phyloP scores from a whole-genome alignment of 2,113 vertebrate species.

The Phainopepla nitens region DNA sequence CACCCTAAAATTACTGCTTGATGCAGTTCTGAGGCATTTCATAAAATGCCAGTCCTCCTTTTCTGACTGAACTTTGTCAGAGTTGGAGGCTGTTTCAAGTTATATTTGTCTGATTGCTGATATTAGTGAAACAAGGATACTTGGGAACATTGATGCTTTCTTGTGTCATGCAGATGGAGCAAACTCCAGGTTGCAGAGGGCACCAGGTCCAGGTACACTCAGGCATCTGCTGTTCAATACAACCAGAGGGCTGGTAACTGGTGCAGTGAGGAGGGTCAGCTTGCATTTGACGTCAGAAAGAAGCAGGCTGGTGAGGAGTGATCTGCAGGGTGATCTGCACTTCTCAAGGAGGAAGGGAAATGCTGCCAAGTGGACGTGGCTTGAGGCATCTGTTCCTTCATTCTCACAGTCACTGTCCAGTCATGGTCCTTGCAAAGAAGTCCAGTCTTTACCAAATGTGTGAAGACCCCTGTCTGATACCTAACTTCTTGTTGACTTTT shows the following conservation, averaged over 20 bases:
- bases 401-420: background rate
- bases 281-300: slow-evolving; percentile 9
- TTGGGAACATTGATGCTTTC: background rate
- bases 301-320: background rate
- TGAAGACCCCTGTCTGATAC: background rate
- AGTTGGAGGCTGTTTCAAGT: background rate
- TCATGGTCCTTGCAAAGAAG: background rate
- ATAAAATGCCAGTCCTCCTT: background rate
- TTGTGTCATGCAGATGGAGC: background rate
- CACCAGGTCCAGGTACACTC: background rate
- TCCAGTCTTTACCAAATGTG: background rate
- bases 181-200: background rate
- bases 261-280: background rate
- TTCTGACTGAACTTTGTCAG: background rate
- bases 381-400: slow-evolving; percentile 17
- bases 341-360: background rate
- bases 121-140: background rate
- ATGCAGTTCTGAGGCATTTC: background rate
- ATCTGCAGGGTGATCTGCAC: background rate
- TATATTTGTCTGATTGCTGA: background rate
- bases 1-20: background rate
- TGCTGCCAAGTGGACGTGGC: slow-evolving; percentile 4
- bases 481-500: slow-evolving; percentile 8
- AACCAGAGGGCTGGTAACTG: background rate
- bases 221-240: background rate